Percentiles rank a stretch among this genome's conserved stretches.
Evolutionary conservation across 2,888 invertebrate species (phyloP).

Genomic region (Sphaerophoria rueppellii): DNA sequence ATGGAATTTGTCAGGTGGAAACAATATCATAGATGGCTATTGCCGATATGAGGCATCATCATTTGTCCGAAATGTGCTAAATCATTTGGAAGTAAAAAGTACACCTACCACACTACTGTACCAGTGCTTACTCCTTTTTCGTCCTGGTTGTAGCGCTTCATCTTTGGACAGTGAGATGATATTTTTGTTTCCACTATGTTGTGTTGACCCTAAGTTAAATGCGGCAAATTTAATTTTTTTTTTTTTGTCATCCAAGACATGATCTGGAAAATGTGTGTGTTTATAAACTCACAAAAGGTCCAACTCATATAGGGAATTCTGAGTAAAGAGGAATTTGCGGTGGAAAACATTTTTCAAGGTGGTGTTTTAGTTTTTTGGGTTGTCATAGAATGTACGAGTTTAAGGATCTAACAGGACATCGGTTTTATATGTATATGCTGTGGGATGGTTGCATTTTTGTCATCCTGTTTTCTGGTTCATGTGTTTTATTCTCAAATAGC

Average conservation of each 20-base stretch:
- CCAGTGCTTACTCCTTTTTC: not conserved
- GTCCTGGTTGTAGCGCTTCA: not conserved
- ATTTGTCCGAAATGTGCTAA: slow-evolving; percentile 70
- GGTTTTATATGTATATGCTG: not conserved
- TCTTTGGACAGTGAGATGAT: not conserved
- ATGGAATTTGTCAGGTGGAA: slow-evolving; percentile 69
- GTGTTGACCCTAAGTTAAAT: slow-evolving; percentile 63
- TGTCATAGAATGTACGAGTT: not conserved
- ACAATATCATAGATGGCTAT: slow-evolving; percentile 63
- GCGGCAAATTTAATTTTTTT: slow-evolving; percentile 51
- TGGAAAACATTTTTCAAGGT: slow-evolving; percentile 47
- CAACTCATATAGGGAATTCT: slow-evolving; percentile 13
- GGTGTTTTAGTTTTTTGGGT: slow-evolving; percentile 35
- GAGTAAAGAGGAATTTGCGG: slow-evolving; percentile 44
- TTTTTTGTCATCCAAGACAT: slow-evolving; percentile 34
- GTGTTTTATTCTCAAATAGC: slow-evolving; percentile 50
- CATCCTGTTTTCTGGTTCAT: slow-evolving; percentile 67
- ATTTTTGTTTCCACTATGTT: slow-evolving; percentile 26
- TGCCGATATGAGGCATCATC: slow-evolving; percentile 63
- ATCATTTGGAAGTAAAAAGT: slow-evolving; percentile 70
- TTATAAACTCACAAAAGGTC: slow-evolving; percentile 67
- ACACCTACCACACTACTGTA: not conserved
- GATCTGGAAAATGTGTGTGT: slow-evolving; percentile 65
- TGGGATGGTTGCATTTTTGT: slow-evolving; percentile 42
- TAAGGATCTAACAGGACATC: not conserved